phyloP scores from a whole-genome alignment of 2,797 vertebrate genomes.

The Monodelphis domestica region DNA sequence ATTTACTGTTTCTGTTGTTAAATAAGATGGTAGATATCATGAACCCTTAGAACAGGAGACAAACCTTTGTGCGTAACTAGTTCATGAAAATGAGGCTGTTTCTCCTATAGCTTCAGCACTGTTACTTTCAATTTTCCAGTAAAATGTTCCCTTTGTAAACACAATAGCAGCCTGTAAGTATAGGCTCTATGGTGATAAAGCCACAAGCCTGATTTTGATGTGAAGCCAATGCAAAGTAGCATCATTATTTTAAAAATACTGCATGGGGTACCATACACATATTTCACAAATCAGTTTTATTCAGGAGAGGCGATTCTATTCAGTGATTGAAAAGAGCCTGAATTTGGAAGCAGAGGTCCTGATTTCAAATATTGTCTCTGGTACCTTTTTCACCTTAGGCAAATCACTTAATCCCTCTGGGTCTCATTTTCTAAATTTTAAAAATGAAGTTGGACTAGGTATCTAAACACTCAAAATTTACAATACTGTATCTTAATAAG shows the following conservation, averaged over 20 bases:
- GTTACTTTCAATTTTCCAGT: slow-evolving; percentile 8
- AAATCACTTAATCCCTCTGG: not conserved
- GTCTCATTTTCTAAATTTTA: not conserved
- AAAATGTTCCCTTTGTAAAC: slow-evolving; percentile 41
- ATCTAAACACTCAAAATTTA: not conserved
- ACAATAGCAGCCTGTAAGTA: not conserved
- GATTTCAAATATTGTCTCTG: not conserved
- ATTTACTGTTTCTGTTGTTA: slow-evolving; percentile 77
- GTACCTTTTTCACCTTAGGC: not conserved
- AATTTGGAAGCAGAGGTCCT: not conserved
- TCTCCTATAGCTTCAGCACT: not conserved
- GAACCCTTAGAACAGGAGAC: slow-evolving; percentile 57
- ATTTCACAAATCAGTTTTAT: not conserved
- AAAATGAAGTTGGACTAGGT: not conserved
- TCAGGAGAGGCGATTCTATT: not conserved
- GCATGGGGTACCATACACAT: not conserved
- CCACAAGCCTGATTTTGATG: slow-evolving; percentile 17
- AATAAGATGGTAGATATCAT: slow-evolving; percentile 71
- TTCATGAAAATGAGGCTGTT: slow-evolving; percentile 66
- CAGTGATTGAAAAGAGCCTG: not conserved
- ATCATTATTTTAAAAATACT: slow-evolving; percentile 56
- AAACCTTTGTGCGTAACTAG: slow-evolving; percentile 71
- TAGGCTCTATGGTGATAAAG: not conserved
- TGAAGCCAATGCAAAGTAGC: slow-evolving; percentile 56
- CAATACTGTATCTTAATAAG: not conserved